A percentile compares a stretch with the other conserved stretches of the same genome.
Conservation (phyloP, 2,797 vertebrate genomes). For the Oophaga sylvatica region DNA sequence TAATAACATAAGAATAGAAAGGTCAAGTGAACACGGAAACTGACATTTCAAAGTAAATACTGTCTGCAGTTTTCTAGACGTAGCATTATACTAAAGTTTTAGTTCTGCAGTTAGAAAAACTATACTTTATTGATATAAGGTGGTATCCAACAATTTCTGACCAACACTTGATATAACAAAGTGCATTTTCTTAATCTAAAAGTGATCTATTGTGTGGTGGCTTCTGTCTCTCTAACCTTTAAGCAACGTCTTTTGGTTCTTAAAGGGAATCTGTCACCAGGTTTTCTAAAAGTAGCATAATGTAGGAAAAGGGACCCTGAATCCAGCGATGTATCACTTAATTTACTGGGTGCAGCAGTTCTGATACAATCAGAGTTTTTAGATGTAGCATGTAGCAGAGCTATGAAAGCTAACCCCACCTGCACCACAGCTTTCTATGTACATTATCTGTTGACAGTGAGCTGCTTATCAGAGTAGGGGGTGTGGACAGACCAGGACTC, state of each 20-base stretch:
- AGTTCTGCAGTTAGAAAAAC: not conserved
- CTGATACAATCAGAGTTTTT: no score
- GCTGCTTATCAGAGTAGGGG: no score
- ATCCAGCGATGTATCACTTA: no score
- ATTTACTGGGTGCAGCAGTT: no score
- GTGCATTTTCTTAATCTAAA: not conserved
- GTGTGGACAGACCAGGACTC: no score
- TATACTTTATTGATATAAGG: not conserved
- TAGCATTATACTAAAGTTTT: not conserved
- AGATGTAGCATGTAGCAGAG: no score
- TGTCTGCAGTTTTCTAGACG: not conserved
- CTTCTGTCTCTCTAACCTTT: not conserved
- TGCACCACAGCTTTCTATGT: no score
- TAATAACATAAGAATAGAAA: not conserved
- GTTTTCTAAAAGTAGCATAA: no score
- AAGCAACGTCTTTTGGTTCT: not conserved
- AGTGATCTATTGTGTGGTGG: not conserved
- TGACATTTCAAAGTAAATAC: not conserved
- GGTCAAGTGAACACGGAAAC: not conserved
- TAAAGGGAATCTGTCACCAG: not conserved
- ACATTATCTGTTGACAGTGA: no score
- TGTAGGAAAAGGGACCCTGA: no score
- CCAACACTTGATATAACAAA: not conserved
- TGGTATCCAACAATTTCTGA: not conserved
- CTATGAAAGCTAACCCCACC: no score